Evolutionary conservation across 2,888 invertebrate genomes (phyloP).

Genomic region (Blera fallax): DNA sequence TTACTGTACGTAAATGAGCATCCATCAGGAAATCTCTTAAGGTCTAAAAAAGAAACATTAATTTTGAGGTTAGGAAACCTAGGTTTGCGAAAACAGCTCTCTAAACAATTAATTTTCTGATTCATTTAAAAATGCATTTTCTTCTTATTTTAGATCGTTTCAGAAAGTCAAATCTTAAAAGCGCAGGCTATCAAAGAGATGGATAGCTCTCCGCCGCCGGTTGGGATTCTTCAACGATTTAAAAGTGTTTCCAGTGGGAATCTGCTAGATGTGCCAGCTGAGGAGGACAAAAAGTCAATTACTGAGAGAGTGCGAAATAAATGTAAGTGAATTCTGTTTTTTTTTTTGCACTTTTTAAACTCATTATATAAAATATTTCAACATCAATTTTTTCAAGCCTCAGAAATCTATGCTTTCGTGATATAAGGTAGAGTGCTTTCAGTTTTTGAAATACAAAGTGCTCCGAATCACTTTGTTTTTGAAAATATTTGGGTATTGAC

Average conservation of each 20-base stretch:
- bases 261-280: constrained; percentile 77
- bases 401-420: too few relatives aligned
- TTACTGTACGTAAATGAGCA: too few relatives aligned
- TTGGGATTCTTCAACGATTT: constrained; percentile 75
- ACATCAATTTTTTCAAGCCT: neutral
- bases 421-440: too few relatives aligned
- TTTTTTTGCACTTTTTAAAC: too few relatives aligned
- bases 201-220: constrained; percentile 73
- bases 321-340: constrained; percentile 75
- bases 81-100: too few relatives aligned
- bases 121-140: neutral
- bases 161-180: constrained; percentile 79
- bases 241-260: constrained; percentile 80
- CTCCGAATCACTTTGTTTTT: too few relatives aligned
- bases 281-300: constrained; percentile 80
- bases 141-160: constrained; percentile 77
- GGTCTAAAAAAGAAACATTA: too few relatives aligned
- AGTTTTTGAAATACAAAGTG: too few relatives aligned
- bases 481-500: too few relatives aligned
- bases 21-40: too few relatives aligned
- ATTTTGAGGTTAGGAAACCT: too few relatives aligned
- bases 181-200: constrained; percentile 79
- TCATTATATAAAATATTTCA: too few relatives aligned
- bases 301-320: constrained; percentile 78
- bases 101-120: neutral